phyloP scores from a whole-genome alignment of 2,113 vertebrate genomes.

The Drymodes brunneopygia region DNA sequence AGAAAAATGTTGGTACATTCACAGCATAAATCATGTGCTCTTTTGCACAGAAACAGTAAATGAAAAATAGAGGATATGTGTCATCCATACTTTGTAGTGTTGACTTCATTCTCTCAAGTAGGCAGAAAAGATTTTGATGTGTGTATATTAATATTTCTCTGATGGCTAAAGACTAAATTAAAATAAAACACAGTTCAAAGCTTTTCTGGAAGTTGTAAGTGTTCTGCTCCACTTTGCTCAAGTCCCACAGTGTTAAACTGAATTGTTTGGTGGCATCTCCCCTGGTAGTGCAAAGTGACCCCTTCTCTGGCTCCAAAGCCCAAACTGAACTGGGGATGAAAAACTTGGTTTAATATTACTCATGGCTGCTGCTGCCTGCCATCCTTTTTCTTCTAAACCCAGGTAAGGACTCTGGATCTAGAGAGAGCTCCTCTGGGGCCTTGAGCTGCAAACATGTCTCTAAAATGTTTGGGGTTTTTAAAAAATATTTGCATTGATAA shows the following conservation, averaged over 20 bases:
- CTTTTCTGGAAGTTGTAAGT: not conserved
- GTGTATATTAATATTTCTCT: not conserved
- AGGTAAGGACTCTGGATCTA: not conserved
- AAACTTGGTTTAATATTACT: not conserved
- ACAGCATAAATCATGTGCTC: not conserved
- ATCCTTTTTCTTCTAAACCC: not conserved
- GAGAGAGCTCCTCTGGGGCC: not conserved
- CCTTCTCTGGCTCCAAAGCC: not conserved
- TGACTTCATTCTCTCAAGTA: not conserved
- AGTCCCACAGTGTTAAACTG: not conserved
- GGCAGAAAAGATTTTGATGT: not conserved
- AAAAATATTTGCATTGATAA: not conserved
- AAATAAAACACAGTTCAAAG: not conserved
- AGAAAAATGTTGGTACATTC: not conserved
- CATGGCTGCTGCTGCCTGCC: not conserved
- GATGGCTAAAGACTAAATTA: not conserved
- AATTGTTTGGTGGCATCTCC: not conserved
- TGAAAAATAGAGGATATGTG: not conserved
- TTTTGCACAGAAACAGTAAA: not conserved
- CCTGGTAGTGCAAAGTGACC: not conserved
- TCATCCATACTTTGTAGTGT: not conserved
- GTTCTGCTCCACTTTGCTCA: not conserved
- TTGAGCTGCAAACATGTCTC: not conserved
- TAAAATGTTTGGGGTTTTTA: not conserved
- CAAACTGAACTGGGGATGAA: not conserved